Evolutionary conservation across 2,113 vertebrate genomes (phyloP).

Genomic region (Gymnocephalus cernua): DNA sequence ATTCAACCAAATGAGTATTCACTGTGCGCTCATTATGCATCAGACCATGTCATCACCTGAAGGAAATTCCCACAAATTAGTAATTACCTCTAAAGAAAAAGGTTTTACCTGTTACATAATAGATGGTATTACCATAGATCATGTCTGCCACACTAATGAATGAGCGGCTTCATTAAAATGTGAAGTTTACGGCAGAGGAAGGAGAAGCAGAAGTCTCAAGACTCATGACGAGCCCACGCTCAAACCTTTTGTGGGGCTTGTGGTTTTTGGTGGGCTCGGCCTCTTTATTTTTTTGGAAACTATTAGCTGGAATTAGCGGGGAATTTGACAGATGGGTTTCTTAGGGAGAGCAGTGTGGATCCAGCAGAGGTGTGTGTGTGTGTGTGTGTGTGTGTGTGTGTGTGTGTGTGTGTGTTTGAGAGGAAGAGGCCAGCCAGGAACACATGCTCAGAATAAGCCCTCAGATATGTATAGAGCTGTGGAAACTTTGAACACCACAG

Average conservation of each 20-base stretch:
- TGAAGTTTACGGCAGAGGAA: constrained; percentile 32
- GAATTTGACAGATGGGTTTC: constrained; percentile 75
- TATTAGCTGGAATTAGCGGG: constrained; percentile 71
- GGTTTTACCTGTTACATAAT: constrained; percentile 52
- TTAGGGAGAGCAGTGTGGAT: constrained; percentile 44
- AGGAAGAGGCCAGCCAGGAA: constrained; percentile 54
- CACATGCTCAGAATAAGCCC: constrained; percentile 57
- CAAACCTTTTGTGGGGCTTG: constrained; percentile 30
- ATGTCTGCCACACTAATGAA: constrained; percentile 58
- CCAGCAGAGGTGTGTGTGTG: constrained; percentile 54
- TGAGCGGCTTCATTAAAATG: constrained; percentile 20
- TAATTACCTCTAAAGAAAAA: constrained; percentile 31
- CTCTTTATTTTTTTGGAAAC: constrained; percentile 67
- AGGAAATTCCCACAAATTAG: constrained; percentile 42
- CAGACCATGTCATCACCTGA: constrained; percentile 49
- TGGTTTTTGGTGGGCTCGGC: constrained; percentile 48
- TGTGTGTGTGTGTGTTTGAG: not conserved
- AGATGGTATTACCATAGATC: constrained; percentile 46
- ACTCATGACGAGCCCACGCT: constrained; percentile 3
- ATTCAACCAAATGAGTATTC: constrained; percentile 34
- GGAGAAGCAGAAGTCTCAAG: constrained; percentile 18
- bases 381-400: too few relatives aligned
- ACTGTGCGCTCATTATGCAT: constrained; percentile 22
- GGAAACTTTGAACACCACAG: constrained; percentile 66
- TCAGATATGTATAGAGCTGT: constrained; percentile 50